phyloP scores from a whole-genome alignment of 2,888 invertebrate species.

The Lymantria monacha region DNA sequence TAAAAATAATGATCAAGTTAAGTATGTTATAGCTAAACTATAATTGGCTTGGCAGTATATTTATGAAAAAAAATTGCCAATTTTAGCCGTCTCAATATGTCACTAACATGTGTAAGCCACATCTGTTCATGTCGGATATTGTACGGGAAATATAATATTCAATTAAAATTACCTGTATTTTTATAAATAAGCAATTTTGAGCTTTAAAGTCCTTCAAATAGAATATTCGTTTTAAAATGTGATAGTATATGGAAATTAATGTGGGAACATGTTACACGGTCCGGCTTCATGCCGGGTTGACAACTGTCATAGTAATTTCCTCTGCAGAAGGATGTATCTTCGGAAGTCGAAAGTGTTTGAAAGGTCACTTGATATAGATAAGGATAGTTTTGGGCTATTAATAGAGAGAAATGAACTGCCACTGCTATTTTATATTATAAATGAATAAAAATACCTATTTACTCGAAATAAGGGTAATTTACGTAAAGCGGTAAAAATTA shows the following conservation, averaged over 20 bases:
- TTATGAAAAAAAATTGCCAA: background rate
- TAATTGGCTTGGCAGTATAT: no score
- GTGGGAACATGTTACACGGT: constrained; percentile 21
- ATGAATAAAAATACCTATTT: background rate
- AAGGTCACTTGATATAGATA: no score
- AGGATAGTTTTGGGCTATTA: no score
- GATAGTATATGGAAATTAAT: constrained; percentile 35
- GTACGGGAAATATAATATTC: constrained; percentile 20
- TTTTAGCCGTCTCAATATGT: constrained; percentile 22
- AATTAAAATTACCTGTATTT: constrained; percentile 5
- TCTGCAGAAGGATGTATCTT: constrained; percentile 31
- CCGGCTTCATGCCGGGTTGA: constrained; percentile 18
- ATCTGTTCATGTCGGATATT: constrained; percentile 29
- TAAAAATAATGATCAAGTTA: no score
- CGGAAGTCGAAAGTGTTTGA: constrained; percentile 23
- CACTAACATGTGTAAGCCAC: constrained; percentile 23
- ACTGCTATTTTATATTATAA: no score
- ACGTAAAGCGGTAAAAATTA: no score
- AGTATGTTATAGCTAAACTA: no score
- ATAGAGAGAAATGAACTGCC: no score
- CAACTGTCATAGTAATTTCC: constrained; percentile 44
- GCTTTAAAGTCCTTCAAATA: constrained; percentile 11
- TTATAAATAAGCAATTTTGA: constrained; percentile 15
- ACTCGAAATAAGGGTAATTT: no score
- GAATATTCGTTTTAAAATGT: constrained; percentile 17